Evolutionary conservation across 92 coral and sea anemone genomes (phyloP), one percentile per base, ranked within the genome.

Genomic region (Phenganax marumi): DNA sequence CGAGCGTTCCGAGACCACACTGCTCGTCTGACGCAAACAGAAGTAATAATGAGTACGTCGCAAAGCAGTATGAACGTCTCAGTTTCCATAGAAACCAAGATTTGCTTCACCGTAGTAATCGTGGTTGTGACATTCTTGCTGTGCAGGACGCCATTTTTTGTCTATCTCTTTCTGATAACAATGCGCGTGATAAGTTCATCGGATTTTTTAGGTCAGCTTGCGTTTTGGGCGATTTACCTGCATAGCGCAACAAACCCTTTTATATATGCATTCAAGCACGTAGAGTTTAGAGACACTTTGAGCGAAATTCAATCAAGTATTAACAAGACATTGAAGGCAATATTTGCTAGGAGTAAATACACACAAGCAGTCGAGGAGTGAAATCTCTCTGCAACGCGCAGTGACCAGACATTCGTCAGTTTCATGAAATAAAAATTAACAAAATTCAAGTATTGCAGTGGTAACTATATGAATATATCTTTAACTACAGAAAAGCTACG

Each of bases 171-270:
- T n/a, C 78, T 92, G 4, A 82, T 85, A 23, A 90, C 93, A 3
- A 80, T 58, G 33, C 88, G 89, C 53, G 86, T 90, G 11, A 68
- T 77, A 11, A 79, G 85, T 22, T 68, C 98, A 16, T 73, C 92
- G 16, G 98, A 94, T 55, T 85, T 89, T 70, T 81, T 94, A 1
- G 93, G 95, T 48, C 98, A 94, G 79, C 77, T 94, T 57, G 92
- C 98, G 3, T 94, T 94, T 70, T 94, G 98, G 98, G 97, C 98
- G 17, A 89, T 94, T 22, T 94, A 90, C 65, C 87, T 94, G 11
- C 98, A 94, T 76, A 94, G 98, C 60, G 97, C 98, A 8, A 86
- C 95, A 47, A 90, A 94, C 60, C 98, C 98, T 16, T 94, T 94
- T 78, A 89, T 94, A 76, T 94, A 89, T 71, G 93, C 98, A 0